Conservation (phyloP, 2,797 vertebrate species). For the Simalia tracyae region DNA sequence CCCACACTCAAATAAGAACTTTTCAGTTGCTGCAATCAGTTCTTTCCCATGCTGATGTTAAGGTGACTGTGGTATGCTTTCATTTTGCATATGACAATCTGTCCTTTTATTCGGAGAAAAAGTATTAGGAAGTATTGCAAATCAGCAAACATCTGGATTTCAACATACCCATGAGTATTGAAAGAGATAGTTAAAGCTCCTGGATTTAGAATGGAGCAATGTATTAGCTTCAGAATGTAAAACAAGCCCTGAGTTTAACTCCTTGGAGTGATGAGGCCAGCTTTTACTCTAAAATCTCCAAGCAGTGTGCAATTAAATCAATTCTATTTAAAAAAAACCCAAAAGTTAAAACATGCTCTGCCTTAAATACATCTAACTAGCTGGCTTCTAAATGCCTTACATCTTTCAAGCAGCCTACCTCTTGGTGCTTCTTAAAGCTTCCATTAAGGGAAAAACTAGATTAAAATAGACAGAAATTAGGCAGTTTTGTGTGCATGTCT, state of each 20-base stretch:
- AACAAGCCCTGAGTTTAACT: conserved; percentile 41
- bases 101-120: conserved; percentile 29
- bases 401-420: conserved; percentile 18
- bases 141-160: conserved; percentile 62
- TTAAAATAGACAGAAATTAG: neutral
- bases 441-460: neutral
- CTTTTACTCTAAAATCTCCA: conserved; percentile 27
- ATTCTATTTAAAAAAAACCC: neutral
- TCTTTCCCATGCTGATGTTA: neutral
- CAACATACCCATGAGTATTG: conserved; percentile 37
- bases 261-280: conserved; percentile 16
- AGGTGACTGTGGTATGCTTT: conserved; percentile 30
- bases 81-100: conserved; percentile 38
- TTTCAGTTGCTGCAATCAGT: conserved; percentile 21
- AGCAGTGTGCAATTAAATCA: neutral
- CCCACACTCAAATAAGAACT: conserved; percentile 35
- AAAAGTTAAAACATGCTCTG: neutral
- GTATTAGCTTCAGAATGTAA: conserved; percentile 37
- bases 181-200: conserved; percentile 42
- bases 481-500: conserved; percentile 25
- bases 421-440: neutral
- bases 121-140: conserved; percentile 35
- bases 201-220: conserved; percentile 41
- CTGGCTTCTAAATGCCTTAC: conserved; percentile 29
- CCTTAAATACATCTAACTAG: neutral